A percentile compares a stretch with the other conserved stretches of the same genome.
These are phyloP conservation scores for Diploptera punctata DNA, from an alignment of 2,888 invertebrate genomes.

Conservation along the genomic window DNA sequence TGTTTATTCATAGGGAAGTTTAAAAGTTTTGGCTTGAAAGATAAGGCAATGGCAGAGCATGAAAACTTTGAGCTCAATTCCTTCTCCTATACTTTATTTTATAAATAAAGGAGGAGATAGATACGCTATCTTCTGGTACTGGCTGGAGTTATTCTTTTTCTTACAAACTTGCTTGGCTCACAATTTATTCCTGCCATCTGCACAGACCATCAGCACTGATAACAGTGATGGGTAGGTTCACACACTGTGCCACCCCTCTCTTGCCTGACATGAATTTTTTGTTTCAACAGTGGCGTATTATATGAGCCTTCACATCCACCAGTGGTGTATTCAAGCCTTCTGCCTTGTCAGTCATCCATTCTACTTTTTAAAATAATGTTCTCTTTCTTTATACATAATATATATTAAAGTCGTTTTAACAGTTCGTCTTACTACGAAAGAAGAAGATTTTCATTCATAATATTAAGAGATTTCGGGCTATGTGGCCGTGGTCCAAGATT, in stretches of 20 bases:
- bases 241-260: not conserved
- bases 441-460: too few species aligned
- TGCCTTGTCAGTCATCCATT: too few species aligned
- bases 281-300: not conserved
- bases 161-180: not conserved
- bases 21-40: slow-evolving; percentile 7
- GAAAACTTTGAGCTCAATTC: slow-evolving; percentile 20
- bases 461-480: too few species aligned
- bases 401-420: too few species aligned
- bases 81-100: slow-evolving; percentile 22
- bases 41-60: not conserved
- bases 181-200: slow-evolving; percentile 16
- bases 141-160: not conserved
- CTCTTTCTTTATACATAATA: too few species aligned
- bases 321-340: too few species aligned
- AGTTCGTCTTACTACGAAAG: too few species aligned
- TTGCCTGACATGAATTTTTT: too few species aligned
- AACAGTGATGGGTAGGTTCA: not conserved
- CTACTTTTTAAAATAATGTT: too few species aligned
- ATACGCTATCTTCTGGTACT: not conserved
- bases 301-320: too few species aligned
- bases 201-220: not conserved
- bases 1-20: slow-evolving; percentile 11
- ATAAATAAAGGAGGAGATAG: slow-evolving; percentile 12
- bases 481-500: too few species aligned